phyloP scores from a whole-genome alignment of 2,113 vertebrate species.

The Meleagris gallopavo region DNA sequence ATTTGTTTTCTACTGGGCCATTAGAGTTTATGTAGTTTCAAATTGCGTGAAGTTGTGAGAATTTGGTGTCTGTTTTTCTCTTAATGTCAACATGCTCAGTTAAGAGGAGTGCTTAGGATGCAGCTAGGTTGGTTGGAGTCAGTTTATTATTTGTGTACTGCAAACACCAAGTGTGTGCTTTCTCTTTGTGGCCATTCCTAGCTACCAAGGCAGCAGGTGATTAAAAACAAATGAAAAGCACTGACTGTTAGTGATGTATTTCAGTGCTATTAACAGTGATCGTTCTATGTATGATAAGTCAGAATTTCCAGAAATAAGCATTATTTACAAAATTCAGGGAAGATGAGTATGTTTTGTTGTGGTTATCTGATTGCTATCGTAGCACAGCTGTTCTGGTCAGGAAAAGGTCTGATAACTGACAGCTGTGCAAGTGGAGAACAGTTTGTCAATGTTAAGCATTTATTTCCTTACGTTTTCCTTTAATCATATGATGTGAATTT shows the following conservation, averaged over 20 bases:
- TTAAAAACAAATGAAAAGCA: background rate
- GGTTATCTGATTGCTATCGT: background rate
- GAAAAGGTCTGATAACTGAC: background rate
- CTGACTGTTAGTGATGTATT: background rate
- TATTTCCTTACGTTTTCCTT: background rate
- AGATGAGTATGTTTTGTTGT: background rate
- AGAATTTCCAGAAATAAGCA: background rate
- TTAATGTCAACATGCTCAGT: background rate
- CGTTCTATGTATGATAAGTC: background rate
- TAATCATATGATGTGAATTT: background rate
- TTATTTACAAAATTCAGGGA: background rate
- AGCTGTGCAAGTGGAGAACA: background rate
- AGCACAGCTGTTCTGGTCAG: background rate
- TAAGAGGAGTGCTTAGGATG: background rate
- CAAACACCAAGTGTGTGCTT: background rate
- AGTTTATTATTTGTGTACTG: background rate
- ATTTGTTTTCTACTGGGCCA: background rate
- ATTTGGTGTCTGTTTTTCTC: background rate
- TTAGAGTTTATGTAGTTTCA: accelerated
- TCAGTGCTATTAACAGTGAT: background rate
- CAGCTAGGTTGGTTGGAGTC: background rate
- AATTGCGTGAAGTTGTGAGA: background rate
- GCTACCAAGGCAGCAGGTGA: accelerated
- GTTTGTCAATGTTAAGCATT: background rate
- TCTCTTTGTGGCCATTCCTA: background rate